phyloP scores from a whole-genome alignment of 2,797 vertebrate species.

The Paedocypris micromegethes region DNA sequence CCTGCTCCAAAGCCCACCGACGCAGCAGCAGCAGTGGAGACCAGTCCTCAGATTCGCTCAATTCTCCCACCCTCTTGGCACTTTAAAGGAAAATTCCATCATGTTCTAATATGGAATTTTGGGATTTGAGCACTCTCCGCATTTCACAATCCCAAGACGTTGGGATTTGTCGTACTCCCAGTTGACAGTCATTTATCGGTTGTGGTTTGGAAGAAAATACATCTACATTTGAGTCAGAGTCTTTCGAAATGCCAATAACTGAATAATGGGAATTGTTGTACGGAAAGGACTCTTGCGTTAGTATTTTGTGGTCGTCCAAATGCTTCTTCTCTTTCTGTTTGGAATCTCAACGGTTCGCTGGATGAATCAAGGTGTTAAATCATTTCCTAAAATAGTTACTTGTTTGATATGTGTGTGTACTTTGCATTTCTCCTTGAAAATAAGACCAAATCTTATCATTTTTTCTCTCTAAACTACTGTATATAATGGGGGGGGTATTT shows the following conservation, averaged over 20 bases:
- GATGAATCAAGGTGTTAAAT: constrained; percentile 53
- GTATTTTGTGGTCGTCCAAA: constrained; percentile 63
- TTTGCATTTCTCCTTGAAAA: no score
- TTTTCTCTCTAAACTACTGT: no score
- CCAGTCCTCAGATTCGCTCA: constrained; percentile 98
- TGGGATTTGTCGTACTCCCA: no score
- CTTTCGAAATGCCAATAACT: no score
- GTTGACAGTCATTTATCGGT: no score
- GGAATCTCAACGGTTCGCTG: constrained; percentile 51
- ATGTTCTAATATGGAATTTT: constrained; percentile 14
- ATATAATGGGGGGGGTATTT: no score
- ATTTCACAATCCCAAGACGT: no score
- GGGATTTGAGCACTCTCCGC: constrained; percentile 50
- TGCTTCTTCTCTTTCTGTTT: constrained; percentile 59
- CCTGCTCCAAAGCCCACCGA: constrained; percentile 97
- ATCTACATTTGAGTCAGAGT: no score
- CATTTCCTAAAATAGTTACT: no score
- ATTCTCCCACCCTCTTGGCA: constrained; percentile 94
- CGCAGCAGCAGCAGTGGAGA: constrained; percentile 98
- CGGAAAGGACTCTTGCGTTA: constrained; percentile 52
- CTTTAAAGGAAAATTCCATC: constrained; percentile 70
- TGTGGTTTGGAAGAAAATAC: no score
- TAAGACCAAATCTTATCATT: no score
- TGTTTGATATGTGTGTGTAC: no score
- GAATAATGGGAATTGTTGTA: constrained; percentile 29